Conservation (phyloP, 2,113 vertebrate genomes). For the Perca flavescens region DNA sequence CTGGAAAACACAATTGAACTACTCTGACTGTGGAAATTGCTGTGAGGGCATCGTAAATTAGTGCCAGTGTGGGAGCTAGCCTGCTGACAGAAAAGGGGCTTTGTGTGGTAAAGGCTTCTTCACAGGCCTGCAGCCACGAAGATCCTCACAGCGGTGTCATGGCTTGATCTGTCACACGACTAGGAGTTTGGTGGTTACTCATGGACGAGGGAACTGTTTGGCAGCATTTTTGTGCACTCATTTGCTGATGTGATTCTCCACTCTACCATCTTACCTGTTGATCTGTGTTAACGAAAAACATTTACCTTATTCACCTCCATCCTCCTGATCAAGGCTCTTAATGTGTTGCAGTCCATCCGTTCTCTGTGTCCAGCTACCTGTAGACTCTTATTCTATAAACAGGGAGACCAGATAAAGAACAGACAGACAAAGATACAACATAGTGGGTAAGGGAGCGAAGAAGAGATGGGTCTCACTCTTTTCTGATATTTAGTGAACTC, state of each 20-base stretch:
- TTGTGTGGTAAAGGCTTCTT: conserved; percentile 81
- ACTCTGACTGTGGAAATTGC: conserved; percentile 89
- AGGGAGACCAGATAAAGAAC: conserved; percentile 57
- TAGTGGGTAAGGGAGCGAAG: conserved; percentile 2
- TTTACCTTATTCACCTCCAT: not conserved
- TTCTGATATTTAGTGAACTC: conserved; percentile 83
- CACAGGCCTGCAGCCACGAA: conserved; percentile 61
- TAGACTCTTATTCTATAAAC: conserved; percentile 69
- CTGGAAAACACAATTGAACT: conserved; percentile 90
- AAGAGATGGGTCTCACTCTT: conserved; percentile 60
- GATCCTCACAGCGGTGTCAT: conserved; percentile 55
- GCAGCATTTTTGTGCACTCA: not conserved
- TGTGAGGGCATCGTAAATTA: conserved; percentile 89
- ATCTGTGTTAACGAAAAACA: conserved; percentile 6
- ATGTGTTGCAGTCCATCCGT: not conserved
- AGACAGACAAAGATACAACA: conserved; percentile 37
- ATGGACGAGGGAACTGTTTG: conserved; percentile 9
- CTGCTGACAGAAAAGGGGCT: conserved; percentile 84
- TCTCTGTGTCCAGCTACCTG: conserved; percentile 1
- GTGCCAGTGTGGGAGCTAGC: conserved; percentile 85
- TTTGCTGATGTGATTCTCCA: not conserved
- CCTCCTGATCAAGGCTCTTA: not conserved
- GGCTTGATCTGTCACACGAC: conserved; percentile 46
- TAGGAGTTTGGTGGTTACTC: conserved; percentile 13
- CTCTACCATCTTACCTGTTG: conserved; percentile 37